These are phyloP conservation scores for Brachionus rotundiformis DNA, from an alignment of 1,140 invertebrate species.

Conservation along the genomic window DNA sequence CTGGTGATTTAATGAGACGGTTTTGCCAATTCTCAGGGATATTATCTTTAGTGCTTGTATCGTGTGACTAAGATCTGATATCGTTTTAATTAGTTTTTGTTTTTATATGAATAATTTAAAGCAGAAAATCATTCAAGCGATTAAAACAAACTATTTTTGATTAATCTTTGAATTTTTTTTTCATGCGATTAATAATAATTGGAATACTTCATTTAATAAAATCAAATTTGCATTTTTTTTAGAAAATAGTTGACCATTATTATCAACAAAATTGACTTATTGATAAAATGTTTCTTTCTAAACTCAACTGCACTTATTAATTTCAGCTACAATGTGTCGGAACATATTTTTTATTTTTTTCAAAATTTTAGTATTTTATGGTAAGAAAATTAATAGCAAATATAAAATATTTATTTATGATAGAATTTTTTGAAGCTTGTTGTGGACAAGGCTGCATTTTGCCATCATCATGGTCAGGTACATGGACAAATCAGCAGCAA, in stretches of 20 bases:
- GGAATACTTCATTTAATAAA: not conserved
- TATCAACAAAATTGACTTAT: not conserved
- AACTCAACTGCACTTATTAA: not conserved
- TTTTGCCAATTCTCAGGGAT: constrained; percentile 12
- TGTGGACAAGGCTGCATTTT: not conserved
- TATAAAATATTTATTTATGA: too few species aligned
- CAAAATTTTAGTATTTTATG: not conserved
- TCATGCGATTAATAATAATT: not conserved
- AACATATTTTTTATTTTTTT: not conserved
- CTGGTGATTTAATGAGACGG: not conserved
- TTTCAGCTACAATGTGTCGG: not conserved
- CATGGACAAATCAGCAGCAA: constrained; percentile 15
- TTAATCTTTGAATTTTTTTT: not conserved
- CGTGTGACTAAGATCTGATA: constrained; percentile 21
- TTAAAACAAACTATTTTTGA: constrained; percentile 36
- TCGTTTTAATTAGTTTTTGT: constrained; percentile 40
- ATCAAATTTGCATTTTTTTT: not conserved
- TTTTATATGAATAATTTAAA: constrained; percentile 16
- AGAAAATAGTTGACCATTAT: not conserved
- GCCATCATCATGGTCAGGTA: constrained; percentile 10
- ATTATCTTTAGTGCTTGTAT: not conserved
- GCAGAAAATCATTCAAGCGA: constrained; percentile 5
- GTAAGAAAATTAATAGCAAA: not conserved
- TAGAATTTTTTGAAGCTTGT: not conserved
- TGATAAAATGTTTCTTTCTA: not conserved